Evolutionary conservation across 2,113 vertebrate genomes (phyloP).

Genomic region (Globicephala melas): DNA sequence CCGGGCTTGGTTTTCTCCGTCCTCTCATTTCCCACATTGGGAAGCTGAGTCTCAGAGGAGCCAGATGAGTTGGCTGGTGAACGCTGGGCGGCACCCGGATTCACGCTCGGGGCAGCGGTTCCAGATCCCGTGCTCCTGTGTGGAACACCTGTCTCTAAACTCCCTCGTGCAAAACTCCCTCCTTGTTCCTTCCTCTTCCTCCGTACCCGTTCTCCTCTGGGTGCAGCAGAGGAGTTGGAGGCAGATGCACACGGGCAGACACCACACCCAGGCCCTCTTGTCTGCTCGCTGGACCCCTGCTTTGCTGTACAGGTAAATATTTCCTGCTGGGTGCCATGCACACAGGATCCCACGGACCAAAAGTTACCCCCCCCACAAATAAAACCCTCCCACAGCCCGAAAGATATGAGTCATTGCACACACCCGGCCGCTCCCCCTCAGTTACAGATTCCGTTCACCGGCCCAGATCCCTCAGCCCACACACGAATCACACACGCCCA

Average conservation of each 20-base stretch:
- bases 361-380: conserved; percentile 24
- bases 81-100: neutral
- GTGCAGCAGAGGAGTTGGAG: neutral
- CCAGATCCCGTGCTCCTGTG: neutral
- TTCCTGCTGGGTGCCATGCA: neutral
- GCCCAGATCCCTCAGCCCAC: conserved; percentile 72
- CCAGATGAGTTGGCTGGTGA: neutral
- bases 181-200: neutral
- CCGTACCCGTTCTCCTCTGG: neutral
- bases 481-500: conserved; percentile 71
- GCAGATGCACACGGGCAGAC: accelerated
- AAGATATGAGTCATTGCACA: conserved; percentile 63
- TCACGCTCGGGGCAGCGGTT: accelerated
- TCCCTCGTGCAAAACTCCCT: neutral
- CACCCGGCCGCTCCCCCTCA: conserved; percentile 51
- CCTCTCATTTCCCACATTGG: neutral
- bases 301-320: neutral
- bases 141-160: neutral
- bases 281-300: neutral
- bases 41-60: neutral
- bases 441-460: conserved; percentile 36
- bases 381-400: conserved; percentile 57
- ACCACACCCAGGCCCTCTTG: accelerated
- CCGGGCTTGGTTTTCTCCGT: accelerated
- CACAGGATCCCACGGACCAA: neutral